Percentiles rank a stretch among this genome's conserved stretches.
Evolutionary conservation across 2,888 invertebrate genomes (phyloP).

Genomic region (Alviniconcha strummeri): DNA sequence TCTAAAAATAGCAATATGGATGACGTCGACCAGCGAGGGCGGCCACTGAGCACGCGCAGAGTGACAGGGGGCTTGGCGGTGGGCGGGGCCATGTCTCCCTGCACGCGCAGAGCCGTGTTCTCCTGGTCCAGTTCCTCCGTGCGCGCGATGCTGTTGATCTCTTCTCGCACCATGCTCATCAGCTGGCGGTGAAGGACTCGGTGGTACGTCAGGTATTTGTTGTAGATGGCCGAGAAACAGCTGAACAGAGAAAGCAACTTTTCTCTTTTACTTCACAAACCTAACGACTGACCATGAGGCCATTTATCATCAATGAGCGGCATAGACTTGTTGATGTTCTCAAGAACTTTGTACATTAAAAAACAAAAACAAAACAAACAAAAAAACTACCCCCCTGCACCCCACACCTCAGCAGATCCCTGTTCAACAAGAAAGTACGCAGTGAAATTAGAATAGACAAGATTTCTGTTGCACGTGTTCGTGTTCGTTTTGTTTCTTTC

Average conservation of each 20-base stretch:
- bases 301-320: not conserved
- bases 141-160: constrained; percentile 46
- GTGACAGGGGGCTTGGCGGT: constrained; percentile 15
- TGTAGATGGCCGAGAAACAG: constrained; percentile 56
- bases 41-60: constrained; percentile 1
- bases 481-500: too few species aligned
- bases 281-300: too few species aligned
- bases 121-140: constrained; percentile 47
- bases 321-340: not conserved
- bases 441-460: too few species aligned
- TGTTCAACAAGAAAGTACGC: too few species aligned
- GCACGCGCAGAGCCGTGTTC: constrained; percentile 62
- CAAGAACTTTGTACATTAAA: too few species aligned
- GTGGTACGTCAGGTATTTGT: constrained; percentile 62
- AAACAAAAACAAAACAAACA: too few species aligned
- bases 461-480: too few species aligned
- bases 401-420: too few species aligned
- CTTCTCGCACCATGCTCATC: constrained; percentile 37
- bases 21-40: constrained; percentile 49
- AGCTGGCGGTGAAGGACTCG: constrained; percentile 39
- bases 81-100: constrained; percentile 43
- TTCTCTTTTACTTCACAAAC: too few species aligned
- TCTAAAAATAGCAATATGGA: constrained; percentile 41
- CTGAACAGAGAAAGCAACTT: not conserved
- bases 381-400: too few species aligned